A percentile compares a stretch with the other conserved stretches of the same genome.
phyloP scores from a whole-genome alignment of 2,113 vertebrate genomes.

The Vombatus ursinus region DNA sequence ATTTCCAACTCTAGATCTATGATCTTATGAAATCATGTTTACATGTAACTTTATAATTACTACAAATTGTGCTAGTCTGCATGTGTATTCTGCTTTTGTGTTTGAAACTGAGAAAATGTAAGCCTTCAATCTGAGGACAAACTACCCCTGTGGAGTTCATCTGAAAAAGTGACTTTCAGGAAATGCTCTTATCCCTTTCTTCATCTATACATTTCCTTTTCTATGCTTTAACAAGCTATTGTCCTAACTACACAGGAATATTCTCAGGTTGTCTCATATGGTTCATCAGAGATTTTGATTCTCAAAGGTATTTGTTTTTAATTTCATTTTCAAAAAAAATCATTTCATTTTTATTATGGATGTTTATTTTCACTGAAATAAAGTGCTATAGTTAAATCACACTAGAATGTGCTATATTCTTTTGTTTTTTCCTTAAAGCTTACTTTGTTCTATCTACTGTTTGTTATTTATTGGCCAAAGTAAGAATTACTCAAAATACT shows the following conservation, averaged over 20 bases:
- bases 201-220: not conserved
- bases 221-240: not conserved
- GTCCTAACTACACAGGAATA: not conserved
- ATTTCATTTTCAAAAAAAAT: constrained; percentile 1
- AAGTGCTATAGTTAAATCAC: not conserved
- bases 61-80: not conserved
- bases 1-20: too few relatives aligned
- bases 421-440: not conserved
- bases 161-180: not conserved
- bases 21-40: too few relatives aligned
- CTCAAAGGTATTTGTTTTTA: not conserved
- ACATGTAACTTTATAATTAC: not conserved
- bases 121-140: not conserved
- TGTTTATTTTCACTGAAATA: not conserved
- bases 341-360: not conserved
- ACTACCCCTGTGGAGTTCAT: not conserved
- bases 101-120: not conserved
- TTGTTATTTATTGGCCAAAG: not conserved
- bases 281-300: not conserved
- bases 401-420: not conserved
- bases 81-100: not conserved
- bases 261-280: too few relatives aligned
- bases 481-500: not conserved
- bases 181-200: not conserved
- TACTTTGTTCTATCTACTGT: not conserved